These are phyloP conservation scores for Diplodus puntazzo DNA, from an alignment of 2,797 vertebrate species.

Conservation along the genomic window DNA sequence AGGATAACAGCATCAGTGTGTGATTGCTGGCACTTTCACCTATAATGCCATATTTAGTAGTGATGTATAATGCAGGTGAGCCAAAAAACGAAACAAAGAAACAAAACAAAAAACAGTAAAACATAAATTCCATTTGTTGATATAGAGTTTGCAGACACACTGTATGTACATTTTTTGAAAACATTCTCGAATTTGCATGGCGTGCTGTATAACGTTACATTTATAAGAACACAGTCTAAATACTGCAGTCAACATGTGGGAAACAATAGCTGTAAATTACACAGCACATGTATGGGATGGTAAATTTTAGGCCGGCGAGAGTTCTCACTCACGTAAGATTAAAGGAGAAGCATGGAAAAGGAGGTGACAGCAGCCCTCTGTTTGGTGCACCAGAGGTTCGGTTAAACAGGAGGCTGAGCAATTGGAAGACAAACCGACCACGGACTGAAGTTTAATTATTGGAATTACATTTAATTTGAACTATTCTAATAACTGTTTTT, in stretches of 20 bases:
- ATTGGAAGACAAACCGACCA: constrained; percentile 48
- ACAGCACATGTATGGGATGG: constrained; percentile 22
- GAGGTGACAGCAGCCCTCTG: constrained; percentile 24
- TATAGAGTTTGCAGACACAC: constrained; percentile 6
- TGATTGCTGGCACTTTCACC: constrained; percentile 40
- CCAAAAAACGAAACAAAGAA: constrained; percentile 26
- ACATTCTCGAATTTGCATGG: not conserved
- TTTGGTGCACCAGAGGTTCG: constrained; percentile 42
- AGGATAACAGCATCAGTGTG: constrained; percentile 12
- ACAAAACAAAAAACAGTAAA: not conserved
- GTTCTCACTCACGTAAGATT: constrained; percentile 41
- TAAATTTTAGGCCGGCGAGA: constrained; percentile 47
- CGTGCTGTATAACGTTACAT: constrained; percentile 2
- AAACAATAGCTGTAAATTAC: constrained; percentile 48
- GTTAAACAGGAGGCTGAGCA: constrained; percentile 47
- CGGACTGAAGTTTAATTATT: constrained; percentile 28
- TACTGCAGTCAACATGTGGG: constrained; percentile 13
- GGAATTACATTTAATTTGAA: not conserved
- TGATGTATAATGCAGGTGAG: constrained; percentile 4
- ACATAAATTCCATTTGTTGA: constrained; percentile 1
- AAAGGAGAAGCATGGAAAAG: constrained; percentile 49
- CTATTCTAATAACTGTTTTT: not conserved
- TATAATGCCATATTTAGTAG: constrained; percentile 20
- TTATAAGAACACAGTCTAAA: constrained; percentile 26
- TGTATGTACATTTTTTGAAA: constrained; percentile 1